Base-by-base conservation (phyloP, 2,113 vertebrate genomes). In the Ammodytes marinus region DNA sequence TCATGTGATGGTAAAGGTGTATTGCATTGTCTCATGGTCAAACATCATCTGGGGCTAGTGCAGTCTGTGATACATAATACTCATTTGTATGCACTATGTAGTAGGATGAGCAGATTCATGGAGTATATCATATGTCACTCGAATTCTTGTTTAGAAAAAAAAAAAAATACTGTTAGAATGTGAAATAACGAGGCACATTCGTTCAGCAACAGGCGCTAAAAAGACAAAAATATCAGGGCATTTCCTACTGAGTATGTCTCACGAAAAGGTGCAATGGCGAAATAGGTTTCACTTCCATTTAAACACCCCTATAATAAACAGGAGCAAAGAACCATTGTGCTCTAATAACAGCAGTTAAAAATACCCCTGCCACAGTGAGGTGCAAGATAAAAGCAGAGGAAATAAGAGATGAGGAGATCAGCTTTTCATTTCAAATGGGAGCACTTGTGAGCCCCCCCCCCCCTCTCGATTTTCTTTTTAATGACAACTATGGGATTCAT, bases 231-330 rank as follows among this genome's bases (percentile, higher is more conserved):
- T 27, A 43, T 8, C 13, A 15, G 3, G 12, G 13, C 35, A 64
- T 64, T 45, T 45, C 17, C 52, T 43, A 10, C 42, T 5, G 12
- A 17, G 6, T 52, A 45, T 13, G 11, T 43, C 70, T 10, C 6
- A n/a, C 17, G 27, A 42, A 46, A 69, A n/a, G 47, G 39, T 73
- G 37, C 45, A 59, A 39, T 27, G 63, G 27, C 12, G 11, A 43
- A 50, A 64, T 19, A 46, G 15, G 70, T 52, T 81, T 69, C 55
- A 68, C 12, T 61, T 81, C 47, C 57, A 60, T 53, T 74, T 35
- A 75, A 52, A 42, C 5, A 80, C n/a, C 55, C 2, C 17, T 4
- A 9, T 14, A 6, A 45, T 47, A 61, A 58, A n/a, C 19, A 69
- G 14, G 74, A 61, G 69, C 43, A 27, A 14, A 57, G 50, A 68